Percentiles rank a stretch among this genome's conserved stretches.
phyloP scores from a whole-genome alignment of 1,140 invertebrate species.

The Pteromalus puparum region DNA sequence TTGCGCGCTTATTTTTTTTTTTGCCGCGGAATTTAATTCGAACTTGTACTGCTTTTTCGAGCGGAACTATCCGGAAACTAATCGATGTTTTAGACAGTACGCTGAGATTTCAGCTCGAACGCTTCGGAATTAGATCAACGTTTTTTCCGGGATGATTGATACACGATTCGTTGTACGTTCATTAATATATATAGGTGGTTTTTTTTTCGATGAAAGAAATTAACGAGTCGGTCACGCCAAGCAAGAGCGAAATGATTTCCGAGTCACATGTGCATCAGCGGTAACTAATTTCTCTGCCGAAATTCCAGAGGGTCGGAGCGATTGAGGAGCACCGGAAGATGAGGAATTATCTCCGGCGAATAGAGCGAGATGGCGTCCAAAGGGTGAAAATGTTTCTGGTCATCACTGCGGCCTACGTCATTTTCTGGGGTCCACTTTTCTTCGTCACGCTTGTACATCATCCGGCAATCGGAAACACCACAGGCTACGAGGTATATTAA shows the following conservation, averaged over 20 bases:
- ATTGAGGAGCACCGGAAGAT: constrained; percentile 85
- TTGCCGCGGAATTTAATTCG: background rate
- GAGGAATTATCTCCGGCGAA: constrained; percentile 85
- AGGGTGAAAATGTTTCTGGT: constrained; percentile 90
- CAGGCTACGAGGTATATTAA: constrained; percentile 81
- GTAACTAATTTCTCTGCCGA: background rate
- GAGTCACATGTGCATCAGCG: no score
- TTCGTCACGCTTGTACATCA: constrained; percentile 87
- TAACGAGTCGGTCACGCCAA: no score
- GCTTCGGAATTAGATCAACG: no score
- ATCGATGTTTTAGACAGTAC: no score
- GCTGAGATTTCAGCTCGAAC: background rate
- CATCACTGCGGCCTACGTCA: constrained; percentile 88
- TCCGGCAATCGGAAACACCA: constrained; percentile 82
- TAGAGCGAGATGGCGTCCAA: constrained; percentile 86
- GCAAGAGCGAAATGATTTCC: background rate
- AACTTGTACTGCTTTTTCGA: background rate
- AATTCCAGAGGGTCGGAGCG: constrained; percentile 73
- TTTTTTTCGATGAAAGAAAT: no score
- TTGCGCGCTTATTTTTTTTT: background rate
- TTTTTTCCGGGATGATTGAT: background rate
- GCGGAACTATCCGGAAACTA: background rate
- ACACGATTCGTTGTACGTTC: background rate
- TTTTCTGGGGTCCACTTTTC: constrained; percentile 93
- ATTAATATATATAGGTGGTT: no score